Conservation (phyloP, 2,113 vertebrate species). For the Pipra filicauda region DNA sequence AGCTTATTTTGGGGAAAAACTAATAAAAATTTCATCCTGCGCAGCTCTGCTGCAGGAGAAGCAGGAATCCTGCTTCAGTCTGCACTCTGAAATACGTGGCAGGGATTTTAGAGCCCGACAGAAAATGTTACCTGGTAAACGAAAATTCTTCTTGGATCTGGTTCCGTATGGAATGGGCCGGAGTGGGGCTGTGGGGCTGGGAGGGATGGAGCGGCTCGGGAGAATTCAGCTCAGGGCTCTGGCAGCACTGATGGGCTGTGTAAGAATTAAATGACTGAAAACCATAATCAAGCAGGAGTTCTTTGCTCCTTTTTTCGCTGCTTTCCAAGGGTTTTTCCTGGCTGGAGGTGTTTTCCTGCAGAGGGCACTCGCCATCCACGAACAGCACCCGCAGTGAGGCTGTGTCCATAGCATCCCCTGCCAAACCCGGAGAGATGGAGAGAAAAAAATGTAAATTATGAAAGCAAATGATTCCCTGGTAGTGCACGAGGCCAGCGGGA, state of each 20-base stretch:
- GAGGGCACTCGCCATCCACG: constrained; percentile 77
- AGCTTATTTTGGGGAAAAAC: background rate
- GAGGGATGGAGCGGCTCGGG: background rate
- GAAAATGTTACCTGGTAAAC: background rate
- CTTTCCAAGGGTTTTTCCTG: background rate
- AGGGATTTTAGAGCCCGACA: background rate
- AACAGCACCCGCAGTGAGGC: background rate
- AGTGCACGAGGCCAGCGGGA: constrained; percentile 41
- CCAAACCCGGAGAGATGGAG: constrained; percentile 22
- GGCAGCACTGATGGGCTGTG: background rate
- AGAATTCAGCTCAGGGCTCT: background rate
- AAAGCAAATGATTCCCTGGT: constrained; percentile 70
- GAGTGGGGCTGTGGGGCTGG: background rate
- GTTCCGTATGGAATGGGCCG: background rate
- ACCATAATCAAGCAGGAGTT: background rate
- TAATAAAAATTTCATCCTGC: background rate
- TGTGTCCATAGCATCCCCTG: background rate
- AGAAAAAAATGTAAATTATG: constrained; percentile 71
- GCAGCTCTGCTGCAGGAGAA: background rate
- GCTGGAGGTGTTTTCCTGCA: constrained; percentile 59
- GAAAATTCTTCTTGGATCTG: background rate
- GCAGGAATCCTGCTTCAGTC: background rate
- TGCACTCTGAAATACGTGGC: background rate
- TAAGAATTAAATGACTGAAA: background rate
- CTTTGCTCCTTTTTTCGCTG: background rate